phyloP scores from a whole-genome alignment of 2,888 invertebrate species.

The Agrenia bidenticulata region DNA sequence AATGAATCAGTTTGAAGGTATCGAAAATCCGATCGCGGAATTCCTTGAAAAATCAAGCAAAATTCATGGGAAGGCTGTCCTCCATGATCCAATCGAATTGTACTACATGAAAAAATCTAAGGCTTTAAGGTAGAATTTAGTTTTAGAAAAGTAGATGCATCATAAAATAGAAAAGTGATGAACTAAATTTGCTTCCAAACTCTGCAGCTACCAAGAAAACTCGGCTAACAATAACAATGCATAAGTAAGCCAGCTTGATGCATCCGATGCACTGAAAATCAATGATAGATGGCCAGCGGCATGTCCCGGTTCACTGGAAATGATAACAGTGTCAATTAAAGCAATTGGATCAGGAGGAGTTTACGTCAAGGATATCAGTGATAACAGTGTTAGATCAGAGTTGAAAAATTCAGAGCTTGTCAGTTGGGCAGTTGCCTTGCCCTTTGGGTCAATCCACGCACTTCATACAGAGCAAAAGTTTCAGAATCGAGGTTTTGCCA shows the following conservation, averaged over 20 bases:
- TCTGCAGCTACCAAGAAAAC: too few relatives aligned
- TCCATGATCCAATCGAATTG: slow-evolving; percentile 34
- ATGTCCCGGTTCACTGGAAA: slow-evolving; percentile 30
- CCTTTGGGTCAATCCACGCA: slow-evolving; percentile 41
- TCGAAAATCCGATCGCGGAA: slow-evolving; percentile 24
- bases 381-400: neutral
- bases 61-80: slow-evolving; percentile 21
- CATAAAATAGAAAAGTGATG: too few relatives aligned
- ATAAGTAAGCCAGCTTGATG: neutral
- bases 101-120: slow-evolving; percentile 23
- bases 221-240: too few relatives aligned
- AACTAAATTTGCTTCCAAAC: too few relatives aligned
- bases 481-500: slow-evolving; percentile 31
- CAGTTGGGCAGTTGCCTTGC: slow-evolving; percentile 38
- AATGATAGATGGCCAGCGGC: slow-evolving; percentile 38
- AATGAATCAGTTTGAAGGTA: slow-evolving; percentile 40
- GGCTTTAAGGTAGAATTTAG: slow-evolving; percentile 12
- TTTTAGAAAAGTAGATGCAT: too few relatives aligned
- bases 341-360: slow-evolving; percentile 38
- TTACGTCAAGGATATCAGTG: slow-evolving; percentile 18
- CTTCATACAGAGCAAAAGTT: slow-evolving; percentile 35
- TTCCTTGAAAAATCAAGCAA: slow-evolving; percentile 14
- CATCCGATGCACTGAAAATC: slow-evolving; percentile 27
- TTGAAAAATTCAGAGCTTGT: slow-evolving; percentile 14
- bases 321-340: slow-evolving; percentile 35